Evolutionary conservation across 1,140 invertebrate genomes (phyloP), one percentile per base, ranked within the genome.

Genomic region (Pemphigus obesinymphae): DNA sequence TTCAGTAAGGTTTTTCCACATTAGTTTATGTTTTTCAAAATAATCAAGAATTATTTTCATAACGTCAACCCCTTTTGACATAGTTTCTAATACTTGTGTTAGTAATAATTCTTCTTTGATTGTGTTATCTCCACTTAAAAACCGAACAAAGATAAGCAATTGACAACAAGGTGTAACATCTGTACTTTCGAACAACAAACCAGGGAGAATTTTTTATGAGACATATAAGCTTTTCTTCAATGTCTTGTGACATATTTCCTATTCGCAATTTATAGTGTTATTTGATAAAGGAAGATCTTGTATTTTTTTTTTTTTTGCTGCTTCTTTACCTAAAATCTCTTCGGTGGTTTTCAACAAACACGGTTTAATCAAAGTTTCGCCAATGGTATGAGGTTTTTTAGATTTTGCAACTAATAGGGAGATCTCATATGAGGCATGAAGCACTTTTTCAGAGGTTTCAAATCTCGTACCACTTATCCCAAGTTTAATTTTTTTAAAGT

Each of bases 401-500:
- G n/a, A 37, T 29, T 82, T 81, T 45, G 82, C 66, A 76, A 83
- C 84, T 31, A 83, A 83, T 78, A 83, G 70, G 31, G 84, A 81
- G 82, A 85, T 80, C 31, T 83, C 72, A 83, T 82, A 84, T 61
- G 84, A 85, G 48, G 82, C n/a, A n/a, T n/a, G n/a, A n/a, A n/a
- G n/a, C n/a, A n/a, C n/a, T n/a, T n/a, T n/a, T n/a, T n/a, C n/a
- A n/a, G 81, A 85, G 76, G 82, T 80, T 53, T 70, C 82, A 84
- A 73, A 83, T 37, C 73, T 76, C 63, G 58, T 82, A 45, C 82
- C 82, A 78, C 75, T 78, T 53, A 80, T 31, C 55, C 83, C 83
- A 29, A 85, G 82, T 84, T 83, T 85, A 34, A 85, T 85, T 83
- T 83, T 85, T 82, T 85, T 84, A 43, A 82, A 63, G n/a, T n/a